Evolutionary conservation across 2,797 vertebrate species (phyloP).

Genomic region (Sylvia borin): DNA sequence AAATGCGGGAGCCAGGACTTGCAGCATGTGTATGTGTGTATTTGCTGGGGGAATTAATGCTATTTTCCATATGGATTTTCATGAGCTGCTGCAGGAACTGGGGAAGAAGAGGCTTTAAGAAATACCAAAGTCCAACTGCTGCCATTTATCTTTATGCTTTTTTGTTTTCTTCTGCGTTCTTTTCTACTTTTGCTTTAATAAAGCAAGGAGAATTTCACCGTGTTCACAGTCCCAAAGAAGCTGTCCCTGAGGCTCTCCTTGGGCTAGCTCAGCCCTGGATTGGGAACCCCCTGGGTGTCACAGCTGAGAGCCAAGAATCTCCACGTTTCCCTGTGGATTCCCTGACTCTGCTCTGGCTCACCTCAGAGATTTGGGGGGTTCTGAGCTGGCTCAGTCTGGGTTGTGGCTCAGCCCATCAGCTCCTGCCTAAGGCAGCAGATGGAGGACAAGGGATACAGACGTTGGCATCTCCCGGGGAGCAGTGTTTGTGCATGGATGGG

Average conservation of each 20-base stretch:
- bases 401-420: background rate
- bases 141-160: constrained; percentile 2
- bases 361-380: background rate
- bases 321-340: background rate
- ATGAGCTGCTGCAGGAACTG: constrained; percentile 32
- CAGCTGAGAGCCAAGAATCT: background rate
- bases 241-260: background rate
- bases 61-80: background rate
- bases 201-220: constrained; percentile 11
- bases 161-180: constrained; percentile 37
- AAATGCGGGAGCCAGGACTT: background rate
- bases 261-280: fast-evolving
- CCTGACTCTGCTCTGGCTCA: background rate
- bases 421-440: background rate
- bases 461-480: background rate
- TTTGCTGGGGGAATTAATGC: background rate
- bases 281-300: fast-evolving
- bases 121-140: constrained; percentile 45
- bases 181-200: constrained; percentile 51
- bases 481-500: background rate
- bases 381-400: background rate
- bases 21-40: background rate
- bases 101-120: constrained; percentile 12
- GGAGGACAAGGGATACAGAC: background rate
- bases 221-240: background rate